These are phyloP conservation scores for Vulpes ferrilata DNA, from an alignment of 2,113 vertebrate species.

Conservation along the genomic window DNA sequence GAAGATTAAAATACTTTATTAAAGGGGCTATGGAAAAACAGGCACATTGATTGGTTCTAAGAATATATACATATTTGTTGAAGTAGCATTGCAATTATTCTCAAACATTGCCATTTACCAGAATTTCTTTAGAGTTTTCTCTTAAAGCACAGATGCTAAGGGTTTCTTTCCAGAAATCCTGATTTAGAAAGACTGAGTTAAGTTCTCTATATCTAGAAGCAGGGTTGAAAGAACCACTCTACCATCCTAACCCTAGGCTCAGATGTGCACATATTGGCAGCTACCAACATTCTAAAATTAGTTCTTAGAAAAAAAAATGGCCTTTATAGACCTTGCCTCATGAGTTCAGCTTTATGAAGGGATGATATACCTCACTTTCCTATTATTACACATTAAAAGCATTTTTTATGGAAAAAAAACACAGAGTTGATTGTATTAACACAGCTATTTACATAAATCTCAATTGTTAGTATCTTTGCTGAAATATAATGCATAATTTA, in stretches of 20 bases:
- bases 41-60: background rate
- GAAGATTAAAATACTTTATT: background rate
- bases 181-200: conserved; percentile 3
- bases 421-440: conserved; percentile 3
- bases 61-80: background rate
- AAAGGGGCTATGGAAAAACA: background rate
- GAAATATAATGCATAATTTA: conserved; percentile 12
- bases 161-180: background rate
- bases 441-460: background rate
- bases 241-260: background rate
- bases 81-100: background rate
- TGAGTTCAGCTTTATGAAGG: background rate
- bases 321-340: background rate
- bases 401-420: background rate
- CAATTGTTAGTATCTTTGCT: background rate
- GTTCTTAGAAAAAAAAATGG: conserved; percentile 43
- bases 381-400: background rate
- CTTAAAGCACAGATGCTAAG: background rate
- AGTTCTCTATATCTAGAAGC: background rate
- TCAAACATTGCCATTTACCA: conserved; percentile 21
- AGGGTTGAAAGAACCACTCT: background rate
- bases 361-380: background rate
- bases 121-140: conserved; percentile 29
- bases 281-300: background rate
- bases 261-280: background rate